Base-by-base conservation (phyloP, 2,888 invertebrate genomes). In the Tuta absoluta region DNA sequence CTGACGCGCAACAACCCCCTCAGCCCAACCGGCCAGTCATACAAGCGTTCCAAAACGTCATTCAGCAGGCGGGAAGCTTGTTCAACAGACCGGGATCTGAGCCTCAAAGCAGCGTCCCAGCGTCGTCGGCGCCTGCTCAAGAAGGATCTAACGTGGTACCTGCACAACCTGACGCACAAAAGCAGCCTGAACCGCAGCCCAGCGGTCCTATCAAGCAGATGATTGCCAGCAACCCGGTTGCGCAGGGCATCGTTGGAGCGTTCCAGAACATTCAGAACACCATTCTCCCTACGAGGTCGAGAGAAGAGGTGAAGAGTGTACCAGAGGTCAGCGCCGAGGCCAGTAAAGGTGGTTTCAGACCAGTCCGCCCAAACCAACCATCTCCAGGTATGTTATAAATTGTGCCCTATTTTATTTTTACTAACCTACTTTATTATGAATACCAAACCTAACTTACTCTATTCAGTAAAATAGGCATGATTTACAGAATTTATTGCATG, bases 181-280 rank as follows among this genome's bases (percentile, higher is more conserved):
- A 68, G 28, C 66, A 68, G 38, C 56, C 33, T 19, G 28, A 28
- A 7, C 33, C 56, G 5, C 56, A 56, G n/a, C 60, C 51, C 17
- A 63, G 68, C 23, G 72, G 79, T 0, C 82, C 84, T 0, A 81
- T 84, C 38, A 73, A 73, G 62, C 81, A 80, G 65, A 64, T 77
- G 5, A 76, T 82, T 12, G 79, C 80, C 67, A 80, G 75, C 63
- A 83, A 79, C 61, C 80, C 82, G 0, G 78, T 85, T 28, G 78
- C 79, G 2, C 76, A 80, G 63, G 80, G 82, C 2, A 72, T 85
- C 14, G 72, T 79, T n/a, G 74, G 73, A 0, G 78, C 81, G 3
- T 80, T 82, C 11, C 79, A 84, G 66, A 79, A 74, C 64, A 72
- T 84, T 67, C 82, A 83, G 65, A 71, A 72, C 28, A 65, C 75